phyloP scores from a whole-genome alignment of 2,113 vertebrate genomes.

The Mohoua ochrocephala region DNA sequence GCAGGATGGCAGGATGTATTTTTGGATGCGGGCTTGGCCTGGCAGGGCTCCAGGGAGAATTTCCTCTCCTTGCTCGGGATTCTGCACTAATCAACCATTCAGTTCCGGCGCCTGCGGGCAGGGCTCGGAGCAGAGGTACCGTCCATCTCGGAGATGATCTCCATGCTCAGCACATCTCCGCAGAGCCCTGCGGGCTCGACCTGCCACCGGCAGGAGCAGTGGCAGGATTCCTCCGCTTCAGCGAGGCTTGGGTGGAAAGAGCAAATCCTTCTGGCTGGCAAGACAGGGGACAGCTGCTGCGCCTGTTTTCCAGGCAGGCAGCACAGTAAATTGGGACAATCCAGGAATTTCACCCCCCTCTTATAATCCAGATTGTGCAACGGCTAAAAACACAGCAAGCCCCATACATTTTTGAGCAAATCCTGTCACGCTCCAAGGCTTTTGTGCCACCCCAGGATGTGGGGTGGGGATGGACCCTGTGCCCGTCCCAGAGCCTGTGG shows the following conservation, averaged over 20 bases:
- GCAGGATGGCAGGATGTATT: constrained; percentile 37
- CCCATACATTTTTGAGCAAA: neutral
- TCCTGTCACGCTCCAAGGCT: rapidly evolving
- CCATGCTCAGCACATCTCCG: neutral
- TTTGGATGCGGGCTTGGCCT: constrained; percentile 42
- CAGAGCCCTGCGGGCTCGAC: neutral
- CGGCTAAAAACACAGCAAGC: neutral
- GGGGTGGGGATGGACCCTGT: rapidly evolving
- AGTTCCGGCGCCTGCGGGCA: neutral
- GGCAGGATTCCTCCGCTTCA: neutral
- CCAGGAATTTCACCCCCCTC: neutral
- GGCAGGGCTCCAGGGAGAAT: constrained; percentile 59
- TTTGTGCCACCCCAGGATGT: rapidly evolving
- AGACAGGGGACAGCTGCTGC: neutral
- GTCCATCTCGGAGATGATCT: neutral
- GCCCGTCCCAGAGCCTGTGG: rapidly evolving
- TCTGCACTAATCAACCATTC: constrained; percentile 13
- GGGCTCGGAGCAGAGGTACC: constrained; percentile 5
- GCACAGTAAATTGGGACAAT: neutral
- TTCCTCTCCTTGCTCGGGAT: constrained; percentile 38
- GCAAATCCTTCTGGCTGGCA: neutral
- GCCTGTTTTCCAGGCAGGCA: neutral
- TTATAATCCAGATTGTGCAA: neutral
- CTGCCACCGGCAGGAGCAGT: neutral
- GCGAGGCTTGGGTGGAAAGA: neutral